Evolutionary conservation across 2,113 vertebrate genomes (phyloP).

Genomic region (Brevimyrus niger): DNA sequence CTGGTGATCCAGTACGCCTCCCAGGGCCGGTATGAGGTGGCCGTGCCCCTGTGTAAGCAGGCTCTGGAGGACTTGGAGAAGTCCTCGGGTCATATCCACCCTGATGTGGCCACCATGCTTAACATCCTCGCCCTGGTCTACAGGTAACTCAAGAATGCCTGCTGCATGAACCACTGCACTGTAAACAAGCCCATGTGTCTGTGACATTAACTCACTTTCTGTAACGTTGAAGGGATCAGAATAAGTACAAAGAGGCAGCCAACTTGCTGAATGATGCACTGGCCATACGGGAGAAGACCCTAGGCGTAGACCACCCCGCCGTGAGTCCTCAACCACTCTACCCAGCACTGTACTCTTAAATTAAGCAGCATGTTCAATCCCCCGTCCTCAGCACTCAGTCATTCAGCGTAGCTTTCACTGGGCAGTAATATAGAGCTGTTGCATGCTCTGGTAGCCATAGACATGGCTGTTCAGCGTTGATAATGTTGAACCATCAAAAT

Average conservation of each 20-base stretch:
- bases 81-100: conserved; percentile 78
- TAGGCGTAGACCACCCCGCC: conserved; percentile 74
- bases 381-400: not conserved
- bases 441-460: not conserved
- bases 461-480: not conserved
- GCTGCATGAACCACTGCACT: too few relatives aligned
- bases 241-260: conserved; percentile 84
- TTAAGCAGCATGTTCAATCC: not conserved
- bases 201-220: not conserved
- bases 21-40: conserved; percentile 80
- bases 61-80: conserved; percentile 81
- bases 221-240: conserved; percentile 67
- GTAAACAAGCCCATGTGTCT: not conserved
- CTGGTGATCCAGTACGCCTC: conserved; percentile 81
- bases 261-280: conserved; percentile 75
- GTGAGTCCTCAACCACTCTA: conserved; percentile 44
- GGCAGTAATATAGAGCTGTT: not conserved
- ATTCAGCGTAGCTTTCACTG: not conserved
- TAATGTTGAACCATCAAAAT: not conserved
- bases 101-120: conserved; percentile 82
- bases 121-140: conserved; percentile 83
- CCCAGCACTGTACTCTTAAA: not conserved
- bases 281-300: conserved; percentile 74
- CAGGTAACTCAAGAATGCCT: conserved; percentile 54
- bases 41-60: conserved; percentile 80